phyloP scores from a whole-genome alignment of 1,140 invertebrate species.

The Daktulosphaira vitifoliae region DNA sequence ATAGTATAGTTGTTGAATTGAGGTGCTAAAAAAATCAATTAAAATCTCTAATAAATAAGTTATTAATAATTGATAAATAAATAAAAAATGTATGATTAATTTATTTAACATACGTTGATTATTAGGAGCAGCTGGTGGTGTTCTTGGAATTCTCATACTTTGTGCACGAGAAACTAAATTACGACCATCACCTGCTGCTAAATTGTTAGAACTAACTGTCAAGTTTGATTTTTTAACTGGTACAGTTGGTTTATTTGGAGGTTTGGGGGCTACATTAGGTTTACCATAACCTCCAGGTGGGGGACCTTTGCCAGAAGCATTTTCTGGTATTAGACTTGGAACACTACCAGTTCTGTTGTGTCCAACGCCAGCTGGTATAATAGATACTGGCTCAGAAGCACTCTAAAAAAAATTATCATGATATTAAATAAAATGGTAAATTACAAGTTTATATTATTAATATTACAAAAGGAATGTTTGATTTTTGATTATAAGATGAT shows the following conservation, averaged over 20 bases:
- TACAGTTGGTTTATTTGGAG: constrained; percentile 46
- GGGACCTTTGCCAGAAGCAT: constrained; percentile 33
- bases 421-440: constrained; percentile 20
- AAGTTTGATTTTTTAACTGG: constrained; percentile 44
- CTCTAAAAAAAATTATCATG: constrained; percentile 38
- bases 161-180: constrained; percentile 47
- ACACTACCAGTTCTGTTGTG: constrained; percentile 36
- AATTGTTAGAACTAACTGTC: constrained; percentile 36
- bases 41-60: no score
- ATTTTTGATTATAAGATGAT: constrained; percentile 46
- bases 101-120: constrained; percentile 28
- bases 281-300: constrained; percentile 46
- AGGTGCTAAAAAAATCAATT: background rate
- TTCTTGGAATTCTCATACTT: constrained; percentile 49
- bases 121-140: constrained; percentile 43
- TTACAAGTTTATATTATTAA: background rate
- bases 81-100: background rate
- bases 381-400: constrained; percentile 39
- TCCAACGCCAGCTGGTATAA: constrained; percentile 8
- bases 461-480: constrained; percentile 42
- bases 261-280: constrained; percentile 49
- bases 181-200: constrained; percentile 39
- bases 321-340: constrained; percentile 35
- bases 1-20: constrained; percentile 8
- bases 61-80: background rate